Percentiles rank a stretch among this genome's conserved stretches.
phyloP scores from a whole-genome alignment of 2,888 invertebrate genomes.

The Pycnomerus fuliginosus region DNA sequence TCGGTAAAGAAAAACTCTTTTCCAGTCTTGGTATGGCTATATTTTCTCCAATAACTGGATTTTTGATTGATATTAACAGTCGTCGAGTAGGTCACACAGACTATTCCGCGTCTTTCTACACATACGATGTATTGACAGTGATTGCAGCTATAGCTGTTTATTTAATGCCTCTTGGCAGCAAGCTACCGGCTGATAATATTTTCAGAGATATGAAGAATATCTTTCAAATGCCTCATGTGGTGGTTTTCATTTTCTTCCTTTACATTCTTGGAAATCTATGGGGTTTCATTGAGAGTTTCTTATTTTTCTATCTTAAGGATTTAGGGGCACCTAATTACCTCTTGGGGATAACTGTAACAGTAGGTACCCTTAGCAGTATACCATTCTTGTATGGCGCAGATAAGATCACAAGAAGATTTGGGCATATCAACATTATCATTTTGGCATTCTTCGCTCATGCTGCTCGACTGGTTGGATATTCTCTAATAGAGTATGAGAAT shows the following conservation, averaged over 20 bases:
- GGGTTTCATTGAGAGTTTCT: constrained; percentile 87
- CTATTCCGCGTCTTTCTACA: constrained; percentile 86
- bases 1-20: constrained; percentile 77
- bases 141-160: constrained; percentile 74
- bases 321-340: constrained; percentile 80
- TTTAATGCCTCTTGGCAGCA: constrained; percentile 76
- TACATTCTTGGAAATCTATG: constrained; percentile 83
- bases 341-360: constrained; percentile 80
- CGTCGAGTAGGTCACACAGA: constrained; percentile 72
- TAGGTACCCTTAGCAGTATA: constrained; percentile 79
- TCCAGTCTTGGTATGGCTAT: constrained; percentile 82
- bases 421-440: constrained; percentile 81
- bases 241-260: constrained; percentile 77
- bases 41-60: constrained; percentile 77
- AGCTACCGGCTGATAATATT: constrained; percentile 75
- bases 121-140: constrained; percentile 71
- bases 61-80: constrained; percentile 72
- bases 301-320: constrained; percentile 83
- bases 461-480: constrained; percentile 78
- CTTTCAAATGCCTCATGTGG: constrained; percentile 75
- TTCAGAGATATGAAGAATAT: constrained; percentile 73
- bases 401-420: constrained; percentile 75
- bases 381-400: constrained; percentile 85
- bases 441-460: constrained; percentile 84
- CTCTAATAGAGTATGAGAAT: constrained; percentile 83